These are phyloP conservation scores for Hippocampus abdominalis DNA, from an alignment of 2,113 vertebrate species.

Conservation along the genomic window DNA sequence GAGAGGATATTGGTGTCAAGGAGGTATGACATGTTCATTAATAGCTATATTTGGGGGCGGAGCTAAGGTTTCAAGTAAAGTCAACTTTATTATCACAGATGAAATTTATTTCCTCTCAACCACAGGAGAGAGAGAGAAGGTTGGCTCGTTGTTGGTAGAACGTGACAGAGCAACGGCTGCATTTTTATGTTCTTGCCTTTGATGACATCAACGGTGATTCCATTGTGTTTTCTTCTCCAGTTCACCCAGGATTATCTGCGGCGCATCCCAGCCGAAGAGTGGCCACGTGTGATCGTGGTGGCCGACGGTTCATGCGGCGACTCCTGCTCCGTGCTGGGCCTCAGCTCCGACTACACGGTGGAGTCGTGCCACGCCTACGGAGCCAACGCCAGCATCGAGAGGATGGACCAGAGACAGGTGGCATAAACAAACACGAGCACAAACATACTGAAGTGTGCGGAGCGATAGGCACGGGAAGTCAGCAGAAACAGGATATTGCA, in stretches of 20 bases:
- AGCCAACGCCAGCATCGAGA: conserved; percentile 69
- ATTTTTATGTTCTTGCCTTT: not conserved
- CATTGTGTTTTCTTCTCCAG: conserved; percentile 26
- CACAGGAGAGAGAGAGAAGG: no score
- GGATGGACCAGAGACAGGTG: conserved; percentile 75
- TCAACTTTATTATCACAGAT: no score
- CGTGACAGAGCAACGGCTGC: not conserved
- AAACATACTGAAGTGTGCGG: conserved; percentile 4
- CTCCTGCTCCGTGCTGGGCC: conserved; percentile 72
- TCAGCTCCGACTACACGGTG: conserved; percentile 70
- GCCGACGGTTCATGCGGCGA: conserved; percentile 72
- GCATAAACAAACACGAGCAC: conserved; percentile 13
- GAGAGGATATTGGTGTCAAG: no score
- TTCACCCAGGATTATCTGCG: conserved; percentile 71
- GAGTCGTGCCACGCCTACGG: conserved; percentile 75
- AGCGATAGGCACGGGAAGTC: conserved; percentile 11
- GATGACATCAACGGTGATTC: not conserved
- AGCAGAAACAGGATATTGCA: conserved; percentile 31
- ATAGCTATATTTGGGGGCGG: no score
- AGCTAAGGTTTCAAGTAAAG: no score
- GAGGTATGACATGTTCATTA: no score
- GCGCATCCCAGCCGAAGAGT: conserved; percentile 56
- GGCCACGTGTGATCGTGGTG: conserved; percentile 69
- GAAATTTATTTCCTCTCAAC: no score
- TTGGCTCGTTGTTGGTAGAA: no score